Percentiles rank a stretch among this genome's conserved stretches.
Evolutionary conservation across 1,140 invertebrate species (phyloP).

Genomic region (Tetramorium alpestre): DNA sequence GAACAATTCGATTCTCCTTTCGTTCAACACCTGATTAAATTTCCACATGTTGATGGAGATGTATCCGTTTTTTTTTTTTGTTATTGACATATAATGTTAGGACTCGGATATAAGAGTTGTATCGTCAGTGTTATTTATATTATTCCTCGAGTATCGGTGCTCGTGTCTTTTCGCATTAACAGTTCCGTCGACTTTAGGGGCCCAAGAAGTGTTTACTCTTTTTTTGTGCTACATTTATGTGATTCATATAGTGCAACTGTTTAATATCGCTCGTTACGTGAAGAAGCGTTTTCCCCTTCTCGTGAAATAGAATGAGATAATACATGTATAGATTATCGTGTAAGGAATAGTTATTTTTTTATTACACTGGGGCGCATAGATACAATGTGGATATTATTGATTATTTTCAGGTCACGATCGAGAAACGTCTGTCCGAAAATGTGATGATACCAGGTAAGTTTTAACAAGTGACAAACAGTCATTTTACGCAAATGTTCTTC

Average conservation of each 20-base stretch:
- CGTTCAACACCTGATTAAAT: background rate
- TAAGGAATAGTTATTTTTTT: conserved; percentile 19
- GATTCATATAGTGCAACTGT: background rate
- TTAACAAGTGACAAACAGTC: conserved; percentile 6
- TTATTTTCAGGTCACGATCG: conserved; percentile 52
- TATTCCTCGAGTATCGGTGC: conserved; percentile 37
- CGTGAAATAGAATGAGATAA: conserved; percentile 13
- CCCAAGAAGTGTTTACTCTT: background rate
- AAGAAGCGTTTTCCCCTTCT: conserved; percentile 1
- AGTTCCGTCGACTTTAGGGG: conserved; percentile 8
- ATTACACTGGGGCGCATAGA: background rate
- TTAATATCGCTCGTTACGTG: background rate
- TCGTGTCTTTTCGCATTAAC: conserved; percentile 20
- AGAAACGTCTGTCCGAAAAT: conserved; percentile 24
- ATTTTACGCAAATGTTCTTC: conserved; percentile 63
- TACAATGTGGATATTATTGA: conserved; percentile 48
- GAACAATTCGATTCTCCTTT: background rate
- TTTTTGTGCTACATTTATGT: conserved; percentile 15
- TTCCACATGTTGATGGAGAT: background rate
- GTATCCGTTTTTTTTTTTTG: conserved; percentile 20
- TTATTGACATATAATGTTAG: conserved; percentile 14
- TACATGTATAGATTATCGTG: background rate
- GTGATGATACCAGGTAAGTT: conserved; percentile 66
- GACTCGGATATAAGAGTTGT: conserved; percentile 49
- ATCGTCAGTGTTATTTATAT: conserved; percentile 39